Evolutionary conservation across 1,140 invertebrate genomes (phyloP), one percentile per base, ranked within the genome.

Genomic region (Cotesia chilonis): DNA sequence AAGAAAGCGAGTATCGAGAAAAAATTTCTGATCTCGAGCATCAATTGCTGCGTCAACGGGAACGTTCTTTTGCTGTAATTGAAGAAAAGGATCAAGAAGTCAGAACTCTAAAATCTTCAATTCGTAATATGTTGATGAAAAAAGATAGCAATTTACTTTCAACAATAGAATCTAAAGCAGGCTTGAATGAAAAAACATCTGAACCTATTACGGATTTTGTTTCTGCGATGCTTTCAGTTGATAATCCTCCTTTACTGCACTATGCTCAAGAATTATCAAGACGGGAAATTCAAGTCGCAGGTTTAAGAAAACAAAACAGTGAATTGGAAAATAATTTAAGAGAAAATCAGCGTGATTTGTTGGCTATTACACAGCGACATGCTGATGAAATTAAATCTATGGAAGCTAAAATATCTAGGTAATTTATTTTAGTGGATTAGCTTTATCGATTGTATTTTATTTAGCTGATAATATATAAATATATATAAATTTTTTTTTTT

Each of bases 51-150:
- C 92, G 92, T 68, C 95, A 96, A 79, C 85, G 94, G 14, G 93
- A 94, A 67, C 84, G 94, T 65, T 94, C 94, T 12, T 86, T 95
- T 5, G 89, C 89, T 2, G 82, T 96, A 5, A 83, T 96, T 4
- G 91, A 93, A 37, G 94, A 96, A 77, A 94, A 95, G 67, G 94
- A 96, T 77, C 89, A 91, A 74, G 94, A 95, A 80, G 92, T 96
- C 54, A 85, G 90, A 59, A 88, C 90, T 1, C 79, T 93, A 12
- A 90, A 91, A 76, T 84, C 89, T 6, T 89, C 89, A 3, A 89
- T 91, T 70, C 88, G 89, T 66, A 83, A 89, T n/a, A 83, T 85
- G 73, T 76, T 88, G 52, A 85, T 85, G 54, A 86, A 78, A 68
- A 83, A 77, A 78, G 73, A 75, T 6, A 64, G 59, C 68, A 73